Evolutionary conservation across 2,113 vertebrate genomes (phyloP).

Genomic region (Pterocles burchelli): DNA sequence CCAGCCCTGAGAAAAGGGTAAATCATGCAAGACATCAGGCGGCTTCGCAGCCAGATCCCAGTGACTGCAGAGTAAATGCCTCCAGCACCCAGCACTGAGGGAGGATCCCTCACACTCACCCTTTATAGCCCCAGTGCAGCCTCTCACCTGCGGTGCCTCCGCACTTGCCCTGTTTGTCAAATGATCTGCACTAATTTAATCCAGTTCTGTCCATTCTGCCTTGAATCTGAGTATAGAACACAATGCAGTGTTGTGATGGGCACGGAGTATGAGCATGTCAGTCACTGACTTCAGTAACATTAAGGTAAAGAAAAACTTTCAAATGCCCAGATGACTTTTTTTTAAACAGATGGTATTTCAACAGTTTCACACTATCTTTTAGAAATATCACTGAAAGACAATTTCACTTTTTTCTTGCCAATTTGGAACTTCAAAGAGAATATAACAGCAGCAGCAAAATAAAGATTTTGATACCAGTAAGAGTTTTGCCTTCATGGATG

Average conservation of each 20-base stretch:
- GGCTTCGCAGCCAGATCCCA: background rate
- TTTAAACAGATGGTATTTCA: background rate
- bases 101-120: background rate
- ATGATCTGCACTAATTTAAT: background rate
- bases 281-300: background rate
- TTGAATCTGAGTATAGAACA: background rate
- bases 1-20: background rate
- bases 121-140: fast-evolving
- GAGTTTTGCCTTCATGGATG: background rate
- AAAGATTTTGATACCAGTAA: conserved; percentile 9
- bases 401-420: background rate
- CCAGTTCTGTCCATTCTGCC: background rate
- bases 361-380: background rate
- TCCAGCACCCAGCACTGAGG: fast-evolving
- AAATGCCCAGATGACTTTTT: background rate
- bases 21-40: background rate
- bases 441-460: background rate
- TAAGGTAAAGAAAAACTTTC: background rate
- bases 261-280: background rate
- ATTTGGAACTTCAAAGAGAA: conserved; percentile 48
- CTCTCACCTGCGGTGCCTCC: background rate
- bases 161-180: background rate
- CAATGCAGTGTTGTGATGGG: background rate
- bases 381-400: conserved; percentile 1
- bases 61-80: background rate